Evolutionary conservation across 2,797 vertebrate genomes (phyloP).

Genomic region (Microctenopoma lineatum): DNA sequence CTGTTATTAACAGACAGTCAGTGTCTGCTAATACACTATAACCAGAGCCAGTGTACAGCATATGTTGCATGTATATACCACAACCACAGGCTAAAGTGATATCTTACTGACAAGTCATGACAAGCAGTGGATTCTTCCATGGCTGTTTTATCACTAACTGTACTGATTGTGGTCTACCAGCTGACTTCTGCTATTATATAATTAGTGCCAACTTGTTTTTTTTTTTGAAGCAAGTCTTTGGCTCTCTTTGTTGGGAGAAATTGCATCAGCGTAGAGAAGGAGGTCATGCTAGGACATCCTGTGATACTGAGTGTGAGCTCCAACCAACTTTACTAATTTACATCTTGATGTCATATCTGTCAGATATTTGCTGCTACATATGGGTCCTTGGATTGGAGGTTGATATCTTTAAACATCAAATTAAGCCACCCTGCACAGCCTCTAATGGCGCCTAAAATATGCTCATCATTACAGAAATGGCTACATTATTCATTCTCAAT

Average conservation of each 20-base stretch:
- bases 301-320: neutral
- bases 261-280: too few relatives aligned
- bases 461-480: constrained; percentile 40
- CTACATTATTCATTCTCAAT: constrained; percentile 39
- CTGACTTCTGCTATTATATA: constrained; percentile 59
- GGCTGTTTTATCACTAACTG: constrained; percentile 46
- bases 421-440: constrained; percentile 13
- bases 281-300: too few relatives aligned
- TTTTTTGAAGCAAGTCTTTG: constrained; percentile 37
- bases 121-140: constrained; percentile 43
- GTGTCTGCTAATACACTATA: neutral
- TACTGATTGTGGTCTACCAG: constrained; percentile 46
- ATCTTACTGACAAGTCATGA: constrained; percentile 38
- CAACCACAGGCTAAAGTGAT: constrained; percentile 13
- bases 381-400: constrained; percentile 12
- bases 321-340: constrained; percentile 40
- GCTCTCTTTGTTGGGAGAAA: constrained; percentile 7
- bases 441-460: constrained; percentile 45
- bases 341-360: constrained; percentile 35
- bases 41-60: neutral
- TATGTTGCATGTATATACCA: neutral
- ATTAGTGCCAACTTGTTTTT: constrained; percentile 40
- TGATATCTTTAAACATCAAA: constrained; percentile 25
- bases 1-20: neutral
- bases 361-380: constrained; percentile 17